Evolutionary conservation across 2,888 invertebrate species (phyloP), one percentile per base, ranked within the genome.

Genomic region (Acronicta psi): DNA sequence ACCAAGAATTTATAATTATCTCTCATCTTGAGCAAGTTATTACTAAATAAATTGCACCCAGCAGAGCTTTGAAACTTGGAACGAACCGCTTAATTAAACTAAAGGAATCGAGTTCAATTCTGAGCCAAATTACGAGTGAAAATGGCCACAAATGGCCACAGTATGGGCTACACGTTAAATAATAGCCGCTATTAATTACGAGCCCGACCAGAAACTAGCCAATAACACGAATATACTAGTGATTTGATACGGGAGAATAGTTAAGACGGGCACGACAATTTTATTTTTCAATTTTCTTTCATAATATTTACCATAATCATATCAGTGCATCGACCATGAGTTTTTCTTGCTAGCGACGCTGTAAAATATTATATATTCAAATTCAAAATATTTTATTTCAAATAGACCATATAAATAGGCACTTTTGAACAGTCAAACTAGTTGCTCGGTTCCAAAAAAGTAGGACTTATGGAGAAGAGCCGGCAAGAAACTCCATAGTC

Each of bases 161-260:
- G 68, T 73, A 69, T 64, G 69, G 71, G 66, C 60, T 53, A 49
- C 65, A 60, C 70, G 72, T 68, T 72, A 79, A 76, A 71, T 77
- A 74, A 79, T 79, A 58, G 78, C 69, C 16, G 59, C 70, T 69
- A 79, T 79, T 79, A 70, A 77, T 79, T 77, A 76, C 63, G 41
- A 46, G 17, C 57, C 42, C 58, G 68, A 56, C 64, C 61, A 67
- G 74, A 60, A 69, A 72, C 73, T 75, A 65, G 68, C 68, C 71
- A 77, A 73, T 70, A 68, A 70, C 71, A 69, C 67, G 75, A 77
- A 72, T 70, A 59, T 69, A 61, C 50, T 43, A 31, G 18, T 34
- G 16, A 9, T 1, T 41, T 31, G 2, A 50, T 46, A 77, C 60
- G 61, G 57, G 29, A 7, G 1, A 0, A 1, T 11, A 58, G 6